Base-by-base conservation (phyloP, 37 sponge, comb jelly and placozoan species). In the Tethya wilhelma region DNA sequence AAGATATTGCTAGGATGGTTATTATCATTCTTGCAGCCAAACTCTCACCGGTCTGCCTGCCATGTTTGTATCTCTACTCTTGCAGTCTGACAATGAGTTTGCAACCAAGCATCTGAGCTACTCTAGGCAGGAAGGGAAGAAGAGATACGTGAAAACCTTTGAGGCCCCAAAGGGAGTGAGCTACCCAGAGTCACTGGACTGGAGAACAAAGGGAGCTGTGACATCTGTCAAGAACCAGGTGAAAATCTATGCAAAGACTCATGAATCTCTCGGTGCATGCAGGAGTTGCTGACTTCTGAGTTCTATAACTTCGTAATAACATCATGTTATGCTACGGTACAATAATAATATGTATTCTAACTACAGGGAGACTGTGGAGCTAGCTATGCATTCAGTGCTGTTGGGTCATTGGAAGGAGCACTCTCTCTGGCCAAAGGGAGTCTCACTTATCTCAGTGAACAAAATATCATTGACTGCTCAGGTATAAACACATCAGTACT, bases 391-490 rank as follows among this genome's bases (percentile, higher is more conserved):
- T 95, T 95, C 80, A 93, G 94, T 74, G 79, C 93, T 1, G 79
- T 90, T 0, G 96, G 93, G 11, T 45, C 90, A 41, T 69, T 95
- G 4, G 94, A 95, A 79, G 92, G 96, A 33, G 85, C 72, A 39
- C 62, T 38, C 1, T 43, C 79, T 53, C 64, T 80, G 59, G 71
- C 80, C 26, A 19, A 28, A 22, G 92, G 90, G 4, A 75, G 44
- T 1, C 78, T 89, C 69, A 80, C 80, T 1, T 56, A 73, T 22
- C 79, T 95, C 37, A 93, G 94, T 70, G 97, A 93, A 58, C 97
- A 97, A 85, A 89, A 97, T 64, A 85, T 97, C 28, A 79, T 97
- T 2, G 97, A 97, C 62, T 97, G 97, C 71, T 93, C 95, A 22
- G 74, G 74, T 63, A 49, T 40, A 44, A 2, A 14, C 7, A 28